phyloP scores from a whole-genome alignment of 2,888 invertebrate genomes.

The Orchesellides sinensis region DNA sequence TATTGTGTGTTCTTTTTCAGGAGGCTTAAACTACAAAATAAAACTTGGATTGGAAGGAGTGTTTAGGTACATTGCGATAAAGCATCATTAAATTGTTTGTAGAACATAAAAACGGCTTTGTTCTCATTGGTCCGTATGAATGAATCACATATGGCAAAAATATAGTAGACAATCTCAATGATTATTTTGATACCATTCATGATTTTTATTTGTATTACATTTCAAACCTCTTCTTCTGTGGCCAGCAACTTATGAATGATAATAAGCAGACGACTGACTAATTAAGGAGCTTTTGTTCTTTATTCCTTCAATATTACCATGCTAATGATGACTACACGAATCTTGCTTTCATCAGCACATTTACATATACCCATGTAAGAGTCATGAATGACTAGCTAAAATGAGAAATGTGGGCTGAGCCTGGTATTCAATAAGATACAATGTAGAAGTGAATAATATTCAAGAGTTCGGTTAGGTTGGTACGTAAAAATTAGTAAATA shows the following conservation, averaged over 20 bases:
- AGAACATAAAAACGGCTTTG: too few relatives aligned
- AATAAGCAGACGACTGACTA: conserved; percentile 63
- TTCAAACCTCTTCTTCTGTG: conserved; percentile 22
- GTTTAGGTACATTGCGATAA: too few relatives aligned
- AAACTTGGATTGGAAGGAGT: too few relatives aligned
- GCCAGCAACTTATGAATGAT: conserved; percentile 62
- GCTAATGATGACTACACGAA: conserved; percentile 55
- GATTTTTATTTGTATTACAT: neutral
- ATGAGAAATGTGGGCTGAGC: conserved; percentile 56
- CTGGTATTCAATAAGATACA: conserved; percentile 20
- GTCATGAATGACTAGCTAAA: neutral
- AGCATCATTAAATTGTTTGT: too few relatives aligned
- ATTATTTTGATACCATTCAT: neutral
- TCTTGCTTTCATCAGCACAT: conserved; percentile 26
- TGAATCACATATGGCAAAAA: too few relatives aligned
- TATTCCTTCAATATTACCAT: conserved; percentile 53
- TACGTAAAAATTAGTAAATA: conserved; percentile 20
- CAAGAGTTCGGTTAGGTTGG: neutral
- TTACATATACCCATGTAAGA: neutral
- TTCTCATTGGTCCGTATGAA: too few relatives aligned
- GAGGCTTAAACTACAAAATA: too few relatives aligned
- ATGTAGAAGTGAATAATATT: conserved; percentile 18
- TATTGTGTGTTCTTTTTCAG: too few relatives aligned
- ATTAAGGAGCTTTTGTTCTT: conserved; percentile 61
- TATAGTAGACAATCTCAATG: neutral